A percentile compares a stretch with the other conserved stretches of the same genome.
Evolutionary conservation across 2,888 invertebrate genomes (phyloP).

Genomic region (Pollenia labialis): DNA sequence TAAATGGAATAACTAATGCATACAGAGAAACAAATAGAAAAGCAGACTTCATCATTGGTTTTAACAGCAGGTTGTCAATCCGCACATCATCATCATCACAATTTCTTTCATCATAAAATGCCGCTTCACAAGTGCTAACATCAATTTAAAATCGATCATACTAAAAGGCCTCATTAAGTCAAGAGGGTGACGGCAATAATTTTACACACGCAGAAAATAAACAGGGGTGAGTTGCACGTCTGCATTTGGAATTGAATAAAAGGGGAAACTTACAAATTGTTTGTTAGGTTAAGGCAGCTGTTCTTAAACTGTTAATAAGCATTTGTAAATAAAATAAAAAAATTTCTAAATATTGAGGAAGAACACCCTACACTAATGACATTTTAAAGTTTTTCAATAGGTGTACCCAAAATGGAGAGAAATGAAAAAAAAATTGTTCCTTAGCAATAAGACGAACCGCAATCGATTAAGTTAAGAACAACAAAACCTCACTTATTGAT

Average conservation of each 20-base stretch:
- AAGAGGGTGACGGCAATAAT: slow-evolving; percentile 78
- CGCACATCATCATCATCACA: slow-evolving; percentile 26
- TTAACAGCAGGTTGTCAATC: slow-evolving; percentile 69
- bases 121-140: slow-evolving; percentile 78
- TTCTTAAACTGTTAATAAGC: slow-evolving; percentile 14
- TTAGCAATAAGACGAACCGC: too few relatives aligned
- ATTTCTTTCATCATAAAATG: slow-evolving; percentile 57
- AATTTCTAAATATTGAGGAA: too few relatives aligned
- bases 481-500: too few relatives aligned
- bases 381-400: too few relatives aligned
- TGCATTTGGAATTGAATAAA: slow-evolving; percentile 30
- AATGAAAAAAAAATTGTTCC: too few relatives aligned
- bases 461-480: too few relatives aligned
- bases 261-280: slow-evolving; percentile 44
- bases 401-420: too few relatives aligned
- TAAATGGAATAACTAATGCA: not conserved
- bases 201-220: slow-evolving; percentile 5
- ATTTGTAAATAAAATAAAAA: not conserved
- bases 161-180: slow-evolving; percentile 81
- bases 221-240: slow-evolving; percentile 28
- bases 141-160: slow-evolving; percentile 82
- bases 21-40: slow-evolving; percentile 20
- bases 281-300: slow-evolving; percentile 19
- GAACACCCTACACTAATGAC: too few relatives aligned
- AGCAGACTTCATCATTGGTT: slow-evolving; percentile 28